phyloP scores from a whole-genome alignment of 2,888 invertebrate species.

The Chirona hameri region DNA sequence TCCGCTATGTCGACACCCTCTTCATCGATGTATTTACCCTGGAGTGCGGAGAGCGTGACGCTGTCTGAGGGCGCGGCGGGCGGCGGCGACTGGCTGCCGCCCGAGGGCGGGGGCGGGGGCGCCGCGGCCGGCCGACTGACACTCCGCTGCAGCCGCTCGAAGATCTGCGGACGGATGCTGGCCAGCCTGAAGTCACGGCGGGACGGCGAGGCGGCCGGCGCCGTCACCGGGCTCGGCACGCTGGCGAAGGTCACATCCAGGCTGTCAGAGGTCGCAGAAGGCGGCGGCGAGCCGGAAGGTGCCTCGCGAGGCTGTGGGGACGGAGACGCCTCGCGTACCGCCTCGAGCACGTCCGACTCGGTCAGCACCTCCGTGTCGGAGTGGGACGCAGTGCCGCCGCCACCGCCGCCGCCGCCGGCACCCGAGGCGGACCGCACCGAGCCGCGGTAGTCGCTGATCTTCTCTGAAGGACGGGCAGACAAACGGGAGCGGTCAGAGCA shows the following conservation, averaged over 20 bases:
- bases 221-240: constrained; percentile 1
- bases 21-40: constrained; percentile 25
- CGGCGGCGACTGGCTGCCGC: neutral
- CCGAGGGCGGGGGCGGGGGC: neutral
- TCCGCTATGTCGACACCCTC: neutral
- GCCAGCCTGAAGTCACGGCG: constrained; percentile 1
- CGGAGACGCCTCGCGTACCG: neutral
- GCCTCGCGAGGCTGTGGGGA: neutral
- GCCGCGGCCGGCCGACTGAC: neutral
- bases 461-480: neutral
- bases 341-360: neutral
- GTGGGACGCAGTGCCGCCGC: neutral
- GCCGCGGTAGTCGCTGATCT: constrained; percentile 9
- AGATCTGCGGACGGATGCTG: constrained; percentile 11
- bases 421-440: neutral
- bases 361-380: neutral
- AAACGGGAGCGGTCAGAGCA: neutral
- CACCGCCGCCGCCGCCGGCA: neutral
- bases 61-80: neutral
- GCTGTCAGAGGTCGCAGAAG: neutral
- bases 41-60: constrained; percentile 22
- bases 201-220: neutral
- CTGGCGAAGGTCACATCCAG: constrained; percentile 1
- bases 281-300: neutral
- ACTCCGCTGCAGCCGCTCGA: constrained; percentile 4